phyloP scores from a whole-genome alignment of 1,140 invertebrate genomes.

The Aleiodes sp. region DNA sequence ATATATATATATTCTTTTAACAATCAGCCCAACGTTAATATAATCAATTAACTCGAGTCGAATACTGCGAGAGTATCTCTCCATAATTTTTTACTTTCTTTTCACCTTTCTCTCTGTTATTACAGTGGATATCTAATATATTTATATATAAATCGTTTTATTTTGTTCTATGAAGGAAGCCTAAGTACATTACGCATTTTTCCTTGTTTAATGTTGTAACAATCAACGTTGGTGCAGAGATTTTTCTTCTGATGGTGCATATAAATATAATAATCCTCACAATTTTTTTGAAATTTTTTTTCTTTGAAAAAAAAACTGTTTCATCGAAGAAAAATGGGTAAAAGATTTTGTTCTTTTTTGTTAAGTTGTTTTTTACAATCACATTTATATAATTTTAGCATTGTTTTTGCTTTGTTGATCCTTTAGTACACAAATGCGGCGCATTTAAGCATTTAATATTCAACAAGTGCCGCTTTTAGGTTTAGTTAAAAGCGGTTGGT shows the following conservation, averaged over 20 bases:
- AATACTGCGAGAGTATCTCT: not conserved
- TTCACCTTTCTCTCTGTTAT: too few relatives aligned
- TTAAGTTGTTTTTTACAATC: not conserved
- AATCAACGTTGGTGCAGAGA: not conserved
- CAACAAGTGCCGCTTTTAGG: slow-evolving; percentile 8
- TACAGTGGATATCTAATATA: not conserved
- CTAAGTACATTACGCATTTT: slow-evolving; percentile 14
- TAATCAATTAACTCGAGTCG: not conserved
- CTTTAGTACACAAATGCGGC: not conserved
- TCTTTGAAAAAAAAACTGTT: not conserved
- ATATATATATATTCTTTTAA: not conserved
- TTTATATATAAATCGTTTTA: not conserved
- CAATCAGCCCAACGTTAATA: slow-evolving; percentile 20
- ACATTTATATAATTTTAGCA: not conserved
- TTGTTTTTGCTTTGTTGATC: too few relatives aligned
- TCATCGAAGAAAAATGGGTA: not conserved
- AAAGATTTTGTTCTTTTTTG: not conserved
- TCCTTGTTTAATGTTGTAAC: not conserved
- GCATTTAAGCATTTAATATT: not conserved
- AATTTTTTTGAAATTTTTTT: not conserved
- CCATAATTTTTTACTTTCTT: too few relatives aligned
- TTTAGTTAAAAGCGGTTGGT: slow-evolving; percentile 4
- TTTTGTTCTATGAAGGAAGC: not conserved
- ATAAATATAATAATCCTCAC: slow-evolving; percentile 2
- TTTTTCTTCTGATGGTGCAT: slow-evolving; percentile 6